Percentiles rank a stretch among this genome's conserved stretches.
Conservation (phyloP, 2,888 invertebrate species). For the Hylaea fasciaria region DNA sequence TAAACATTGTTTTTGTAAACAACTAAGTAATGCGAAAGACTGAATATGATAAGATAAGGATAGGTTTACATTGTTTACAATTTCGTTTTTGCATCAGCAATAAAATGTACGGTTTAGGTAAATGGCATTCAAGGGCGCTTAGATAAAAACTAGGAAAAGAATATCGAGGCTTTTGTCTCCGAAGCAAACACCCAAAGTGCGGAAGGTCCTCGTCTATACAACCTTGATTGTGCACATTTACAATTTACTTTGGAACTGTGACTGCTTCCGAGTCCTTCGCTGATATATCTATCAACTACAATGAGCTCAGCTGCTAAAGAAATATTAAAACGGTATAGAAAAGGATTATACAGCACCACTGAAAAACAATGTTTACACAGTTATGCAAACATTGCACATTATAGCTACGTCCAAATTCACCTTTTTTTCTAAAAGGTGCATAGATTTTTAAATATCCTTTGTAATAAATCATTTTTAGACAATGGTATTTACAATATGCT, state of each 20-base stretch:
- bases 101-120: constrained; percentile 36
- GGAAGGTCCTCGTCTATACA: constrained; percentile 66
- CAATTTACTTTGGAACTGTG: constrained; percentile 39
- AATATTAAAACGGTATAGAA: background rate
- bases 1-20: constrained; percentile 18
- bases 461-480: no score
- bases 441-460: no score
- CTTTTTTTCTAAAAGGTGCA: no score
- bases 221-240: constrained; percentile 57
- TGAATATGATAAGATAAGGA: constrained; percentile 14
- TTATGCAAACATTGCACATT: no score
- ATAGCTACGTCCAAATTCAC: no score
- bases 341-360: no score
- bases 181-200: constrained; percentile 68
- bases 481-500: no score
- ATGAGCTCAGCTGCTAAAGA: background rate
- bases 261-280: constrained; percentile 30
- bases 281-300: constrained; percentile 4
- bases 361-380: no score
- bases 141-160: constrained; percentile 78
- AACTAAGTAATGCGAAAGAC: constrained; percentile 12
- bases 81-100: constrained; percentile 23
- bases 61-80: background rate
- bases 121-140: constrained; percentile 69
- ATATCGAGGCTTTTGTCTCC: constrained; percentile 71